Conservation (phyloP, 1,140 invertebrate genomes). For the Battus philenor region DNA sequence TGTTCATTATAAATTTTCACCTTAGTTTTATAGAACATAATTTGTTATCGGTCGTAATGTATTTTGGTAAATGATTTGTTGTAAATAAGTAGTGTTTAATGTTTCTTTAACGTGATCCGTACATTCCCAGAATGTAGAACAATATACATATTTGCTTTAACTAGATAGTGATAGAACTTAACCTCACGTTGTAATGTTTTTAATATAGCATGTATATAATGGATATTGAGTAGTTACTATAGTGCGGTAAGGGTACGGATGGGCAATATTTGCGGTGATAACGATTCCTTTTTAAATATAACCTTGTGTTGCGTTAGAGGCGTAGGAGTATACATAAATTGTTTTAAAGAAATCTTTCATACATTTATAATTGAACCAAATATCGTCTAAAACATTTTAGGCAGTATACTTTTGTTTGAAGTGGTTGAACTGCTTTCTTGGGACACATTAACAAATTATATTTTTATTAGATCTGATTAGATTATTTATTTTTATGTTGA, state of each 20-base stretch:
- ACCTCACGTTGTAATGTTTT: constrained; percentile 22
- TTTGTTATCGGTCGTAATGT: constrained; percentile 37
- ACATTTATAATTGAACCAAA: too few species aligned
- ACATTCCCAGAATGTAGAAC: constrained; percentile 61
- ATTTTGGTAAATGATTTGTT: constrained; percentile 57
- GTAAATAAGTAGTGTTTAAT: constrained; percentile 47
- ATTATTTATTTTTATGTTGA: too few species aligned
- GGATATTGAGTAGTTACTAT: constrained; percentile 19
- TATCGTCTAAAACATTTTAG: too few species aligned
- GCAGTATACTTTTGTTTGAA: too few species aligned
- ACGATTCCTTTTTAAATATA: constrained; percentile 18
- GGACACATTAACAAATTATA: too few species aligned
- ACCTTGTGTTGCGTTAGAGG: background rate
- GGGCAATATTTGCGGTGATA: constrained; percentile 38
- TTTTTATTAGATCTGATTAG: too few species aligned
- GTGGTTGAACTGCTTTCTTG: too few species aligned
- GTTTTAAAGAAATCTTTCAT: too few species aligned
- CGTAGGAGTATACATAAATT: background rate
- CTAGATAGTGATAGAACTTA: constrained; percentile 44
- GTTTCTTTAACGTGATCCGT: constrained; percentile 28
- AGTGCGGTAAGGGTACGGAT: constrained; percentile 21
- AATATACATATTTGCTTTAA: constrained; percentile 56
- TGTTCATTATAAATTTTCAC: constrained; percentile 21
- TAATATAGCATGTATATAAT: constrained; percentile 26
- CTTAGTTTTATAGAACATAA: constrained; percentile 25